Conservation (phyloP, 2,888 invertebrate genomes). For the Ditula angustiorana region DNA sequence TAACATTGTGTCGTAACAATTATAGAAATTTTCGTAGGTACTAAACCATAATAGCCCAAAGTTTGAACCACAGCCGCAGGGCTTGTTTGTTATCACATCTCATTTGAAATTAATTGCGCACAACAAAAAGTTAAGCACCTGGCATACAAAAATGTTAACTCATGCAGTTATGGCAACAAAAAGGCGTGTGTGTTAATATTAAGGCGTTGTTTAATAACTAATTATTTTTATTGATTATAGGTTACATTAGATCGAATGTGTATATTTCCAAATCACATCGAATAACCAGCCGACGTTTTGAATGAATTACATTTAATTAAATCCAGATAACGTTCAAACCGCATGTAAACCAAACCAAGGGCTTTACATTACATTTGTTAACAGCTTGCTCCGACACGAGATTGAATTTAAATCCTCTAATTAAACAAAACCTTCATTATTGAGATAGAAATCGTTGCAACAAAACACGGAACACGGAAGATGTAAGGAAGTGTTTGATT, state of each 20-base stretch:
- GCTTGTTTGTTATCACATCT: conserved; percentile 17
- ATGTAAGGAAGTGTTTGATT: conserved; percentile 37
- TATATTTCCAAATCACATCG: conserved; percentile 8
- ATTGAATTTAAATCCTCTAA: conserved; percentile 17
- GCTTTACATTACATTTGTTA: conserved; percentile 7
- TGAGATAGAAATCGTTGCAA: conserved; percentile 6
- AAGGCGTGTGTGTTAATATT: conserved; percentile 7
- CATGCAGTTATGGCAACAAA: conserved; percentile 10
- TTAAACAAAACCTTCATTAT: conserved; percentile 17
- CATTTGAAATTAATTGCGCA: conserved; percentile 21
- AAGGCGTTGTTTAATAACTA: neutral
- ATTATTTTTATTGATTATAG: neutral
- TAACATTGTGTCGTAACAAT: conserved; percentile 17
- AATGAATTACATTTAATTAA: conserved; percentile 4
- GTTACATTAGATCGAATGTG: neutral
- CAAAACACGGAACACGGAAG: conserved; percentile 41
- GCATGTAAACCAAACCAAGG: neutral
- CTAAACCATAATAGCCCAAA: conserved; percentile 14
- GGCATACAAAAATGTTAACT: conserved; percentile 26
- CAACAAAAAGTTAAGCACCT: conserved; percentile 19
- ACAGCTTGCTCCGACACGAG: conserved; percentile 2
- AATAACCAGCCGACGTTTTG: conserved; percentile 34
- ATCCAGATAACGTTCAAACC: neutral
- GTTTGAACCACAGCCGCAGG: conserved; percentile 15
- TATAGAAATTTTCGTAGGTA: conserved; percentile 19